phyloP scores from a whole-genome alignment of 2,888 invertebrate species.

The Zeuzera pyrina region DNA sequence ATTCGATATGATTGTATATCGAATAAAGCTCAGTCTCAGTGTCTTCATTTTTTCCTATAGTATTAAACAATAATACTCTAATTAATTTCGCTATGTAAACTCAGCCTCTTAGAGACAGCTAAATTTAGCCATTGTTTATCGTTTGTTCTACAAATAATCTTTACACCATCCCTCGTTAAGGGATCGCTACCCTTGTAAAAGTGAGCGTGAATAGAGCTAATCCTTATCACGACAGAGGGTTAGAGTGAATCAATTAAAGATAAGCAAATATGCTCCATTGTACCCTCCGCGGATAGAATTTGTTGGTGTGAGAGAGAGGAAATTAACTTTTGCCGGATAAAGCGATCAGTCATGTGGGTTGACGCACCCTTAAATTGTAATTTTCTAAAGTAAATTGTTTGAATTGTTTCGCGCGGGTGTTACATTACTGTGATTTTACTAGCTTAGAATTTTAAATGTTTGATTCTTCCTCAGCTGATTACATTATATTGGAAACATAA shows the following conservation, averaged over 20 bases:
- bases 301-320: conserved; percentile 50
- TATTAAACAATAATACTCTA: too few relatives aligned
- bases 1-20: too few relatives aligned
- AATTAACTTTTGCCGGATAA: conserved; percentile 13
- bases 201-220: conserved; percentile 70
- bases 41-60: too few relatives aligned
- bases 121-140: too few relatives aligned
- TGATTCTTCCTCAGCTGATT: too few relatives aligned
- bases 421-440: conserved; percentile 4
- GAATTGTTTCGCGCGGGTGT: conserved; percentile 27
- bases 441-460: too few relatives aligned
- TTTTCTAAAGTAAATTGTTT: conserved; percentile 35
- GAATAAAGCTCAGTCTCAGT: too few relatives aligned
- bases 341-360: conserved; percentile 41
- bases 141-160: conserved; percentile 24
- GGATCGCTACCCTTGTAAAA: conserved; percentile 67
- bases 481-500: too few relatives aligned
- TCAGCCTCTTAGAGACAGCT: too few relatives aligned
- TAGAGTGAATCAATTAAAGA: conserved; percentile 73
- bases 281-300: conserved; percentile 49
- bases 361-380: conserved; percentile 39
- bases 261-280: conserved; percentile 70
- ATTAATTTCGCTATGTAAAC: too few relatives aligned
- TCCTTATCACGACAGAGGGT: conserved; percentile 63
- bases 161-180: conserved; percentile 49